Base-by-base conservation (phyloP, 2,113 vertebrate species). In the Elaphurus davidianus region DNA sequence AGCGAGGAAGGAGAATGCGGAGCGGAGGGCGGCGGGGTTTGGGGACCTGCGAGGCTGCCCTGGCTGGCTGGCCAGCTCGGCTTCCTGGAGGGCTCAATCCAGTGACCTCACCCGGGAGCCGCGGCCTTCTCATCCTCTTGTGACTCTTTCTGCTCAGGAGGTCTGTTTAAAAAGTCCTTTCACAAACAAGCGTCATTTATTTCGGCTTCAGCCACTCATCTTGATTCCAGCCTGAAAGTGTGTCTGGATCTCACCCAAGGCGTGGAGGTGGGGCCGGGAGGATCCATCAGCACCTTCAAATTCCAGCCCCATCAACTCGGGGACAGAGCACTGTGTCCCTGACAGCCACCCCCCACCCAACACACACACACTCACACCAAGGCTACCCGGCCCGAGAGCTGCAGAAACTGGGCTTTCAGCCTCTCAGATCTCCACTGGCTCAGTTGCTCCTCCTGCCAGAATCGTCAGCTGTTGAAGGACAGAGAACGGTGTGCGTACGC, bases 271-370 rank as follows among this genome's bases (percentile, higher is more conserved):
- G 62, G 45, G 47, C 0, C 36, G 5, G 5, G 23, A 50, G 17
- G 27, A 50, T 92, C 96, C 43, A 4, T 95, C 94, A 92, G 17
- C 95, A 8, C 94, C 94, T 92, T 83, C 94, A 64, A 74, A 97
- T 93, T 64, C 78, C 17, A 33, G 96, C 79, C 50, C 30, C 59
- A 4, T 47, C 30, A 3, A n/a, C 1, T 1, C 28, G 0, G 5
- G 14, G 55, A 40, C 47, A 43, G 21, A 15, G 45, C 1, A 0
- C 17, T 0, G 4, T 3, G 3, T 67, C 2, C 82, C 36, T 40
- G 67, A 40, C 67, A 71, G 2, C 6, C 6, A 1, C 7, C 3
- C 59, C 28, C 28, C 16, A 5, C 15, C 1, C 8, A 21, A 21
- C n/a, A 36, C n/a, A 36, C 17, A 36, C 64, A 36, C 64, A 67